A percentile compares a stretch with the other conserved stretches of the same genome.
Conservation (phyloP, 2,888 invertebrate species). For the Syrphus vitripennis region DNA sequence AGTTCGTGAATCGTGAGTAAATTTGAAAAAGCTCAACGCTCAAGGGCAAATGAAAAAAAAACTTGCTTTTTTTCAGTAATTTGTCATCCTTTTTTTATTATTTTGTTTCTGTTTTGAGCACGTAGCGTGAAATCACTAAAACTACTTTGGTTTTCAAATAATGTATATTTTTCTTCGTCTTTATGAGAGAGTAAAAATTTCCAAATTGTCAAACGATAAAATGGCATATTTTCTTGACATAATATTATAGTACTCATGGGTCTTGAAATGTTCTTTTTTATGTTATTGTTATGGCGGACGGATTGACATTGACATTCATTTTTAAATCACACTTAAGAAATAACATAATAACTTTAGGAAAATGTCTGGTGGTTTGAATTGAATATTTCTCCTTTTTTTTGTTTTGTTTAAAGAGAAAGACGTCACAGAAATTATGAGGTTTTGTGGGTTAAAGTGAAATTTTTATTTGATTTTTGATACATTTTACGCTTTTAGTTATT, state of each 20-base stretch:
- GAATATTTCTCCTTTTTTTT: not conserved
- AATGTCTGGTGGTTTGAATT: conserved; percentile 4
- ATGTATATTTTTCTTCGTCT: not conserved
- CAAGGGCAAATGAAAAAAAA: not conserved
- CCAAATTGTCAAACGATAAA: conserved; percentile 51
- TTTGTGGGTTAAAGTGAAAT: not conserved
- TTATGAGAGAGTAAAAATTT: conserved; percentile 29
- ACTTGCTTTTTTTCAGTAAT: not conserved
- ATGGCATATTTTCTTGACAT: conserved; percentile 13
- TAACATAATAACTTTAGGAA: not conserved
- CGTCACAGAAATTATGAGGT: not conserved
- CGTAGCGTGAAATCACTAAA: conserved; percentile 13
- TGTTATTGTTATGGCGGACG: conserved; percentile 8
- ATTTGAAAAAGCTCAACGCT: conserved; percentile 9
- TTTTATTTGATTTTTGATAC: too few relatives aligned
- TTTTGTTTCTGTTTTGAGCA: not conserved
- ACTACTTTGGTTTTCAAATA: conserved; percentile 17
- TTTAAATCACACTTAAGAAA: conserved; percentile 4
- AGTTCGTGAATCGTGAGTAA: not conserved
- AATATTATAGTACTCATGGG: too few relatives aligned
- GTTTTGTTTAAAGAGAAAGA: not conserved
- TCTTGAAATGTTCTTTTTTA: conserved; percentile 6
- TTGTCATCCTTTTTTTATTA: not conserved
- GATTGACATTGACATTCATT: conserved; percentile 26
- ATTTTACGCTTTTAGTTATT: too few relatives aligned